Evolutionary conservation across 2,113 vertebrate species (phyloP), one percentile per base, ranked within the genome.

Genomic region (Halcyon senegalensis): DNA sequence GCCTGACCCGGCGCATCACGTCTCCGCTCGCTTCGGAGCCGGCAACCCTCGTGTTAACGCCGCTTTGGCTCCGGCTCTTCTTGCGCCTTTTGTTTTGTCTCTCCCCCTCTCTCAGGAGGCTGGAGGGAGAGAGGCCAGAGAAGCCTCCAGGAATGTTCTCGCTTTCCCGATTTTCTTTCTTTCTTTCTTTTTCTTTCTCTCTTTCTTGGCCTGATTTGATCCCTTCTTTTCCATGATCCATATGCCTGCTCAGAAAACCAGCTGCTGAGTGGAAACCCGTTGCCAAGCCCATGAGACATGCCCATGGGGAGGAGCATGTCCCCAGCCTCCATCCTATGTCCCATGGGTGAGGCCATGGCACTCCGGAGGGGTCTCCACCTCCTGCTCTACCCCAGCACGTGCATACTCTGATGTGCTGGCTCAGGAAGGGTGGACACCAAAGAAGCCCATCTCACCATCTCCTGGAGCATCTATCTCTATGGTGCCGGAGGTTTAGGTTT

Each of bases 91-190:
- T 96, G 94, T 96, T 97, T 82, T 91, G 93, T 87, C 89, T 95
- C 64, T 50, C 82, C 87, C 84, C 85, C 91, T 72, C 79, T 89
- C 95, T 91, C 84, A 3, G 60, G 93, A 95, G 93, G 94, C 2
- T 84, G 72, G 64, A 89, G 84, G 89, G 94, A 96, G 69, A 78
- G 84, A 89, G 87, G 89, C 95, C 94, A 95, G 81, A 79, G 77
- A 94, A 94, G 93, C 91, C 91, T 95, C 95, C 84, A 96, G 93
- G 95, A 97, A 97, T 92, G 94, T 92, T 95, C 89, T 84, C 60
- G 80, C 84, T 96, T 89, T 90, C 43, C 51, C 64, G 41, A 2
- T 33, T 90, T 81, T 43, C 2, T 37, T 35, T 48, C 2, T 37
- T 35, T 48, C 35, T 39, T 82, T 91, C 41, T 53, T 30, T 66